A percentile compares a stretch with the other conserved stretches of the same genome.
Conservation (phyloP, 2,888 invertebrate genomes). For the Tricholauxania praeusta region DNA sequence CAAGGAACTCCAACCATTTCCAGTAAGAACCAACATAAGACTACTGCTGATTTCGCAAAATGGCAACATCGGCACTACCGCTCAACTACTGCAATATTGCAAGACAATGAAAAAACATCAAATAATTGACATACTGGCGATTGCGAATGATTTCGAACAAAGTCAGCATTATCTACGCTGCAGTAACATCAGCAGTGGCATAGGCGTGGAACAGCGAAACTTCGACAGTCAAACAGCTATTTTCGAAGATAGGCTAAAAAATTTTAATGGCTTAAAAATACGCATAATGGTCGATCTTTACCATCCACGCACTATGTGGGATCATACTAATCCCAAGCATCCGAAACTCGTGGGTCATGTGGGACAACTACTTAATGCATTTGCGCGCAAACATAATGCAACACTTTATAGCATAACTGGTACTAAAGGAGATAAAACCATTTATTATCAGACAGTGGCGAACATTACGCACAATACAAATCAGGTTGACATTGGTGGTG, state of each 20-base stretch:
- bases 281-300: conserved; percentile 44
- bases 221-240: conserved; percentile 6
- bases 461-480: no score
- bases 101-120: conserved; percentile 12
- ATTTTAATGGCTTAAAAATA: conserved; percentile 46
- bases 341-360: conserved; percentile 44
- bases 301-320: conserved; percentile 48
- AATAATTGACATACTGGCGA: conserved; percentile 25
- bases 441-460: neutral
- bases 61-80: neutral
- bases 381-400: conserved; percentile 48
- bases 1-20: conserved; percentile 20
- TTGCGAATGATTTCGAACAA: neutral
- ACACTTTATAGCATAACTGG: conserved; percentile 34
- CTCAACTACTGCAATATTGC: conserved; percentile 9
- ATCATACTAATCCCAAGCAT: conserved; percentile 12
- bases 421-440: neutral
- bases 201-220: no score
- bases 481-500: no score
- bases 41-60: conserved; percentile 6
- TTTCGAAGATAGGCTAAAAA: conserved; percentile 49
- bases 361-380: conserved; percentile 44
- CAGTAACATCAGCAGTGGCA: no score
- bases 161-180: no score
- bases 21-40: conserved; percentile 18